phyloP scores from a whole-genome alignment of 2,888 invertebrate species.

The Cantharis rustica region DNA sequence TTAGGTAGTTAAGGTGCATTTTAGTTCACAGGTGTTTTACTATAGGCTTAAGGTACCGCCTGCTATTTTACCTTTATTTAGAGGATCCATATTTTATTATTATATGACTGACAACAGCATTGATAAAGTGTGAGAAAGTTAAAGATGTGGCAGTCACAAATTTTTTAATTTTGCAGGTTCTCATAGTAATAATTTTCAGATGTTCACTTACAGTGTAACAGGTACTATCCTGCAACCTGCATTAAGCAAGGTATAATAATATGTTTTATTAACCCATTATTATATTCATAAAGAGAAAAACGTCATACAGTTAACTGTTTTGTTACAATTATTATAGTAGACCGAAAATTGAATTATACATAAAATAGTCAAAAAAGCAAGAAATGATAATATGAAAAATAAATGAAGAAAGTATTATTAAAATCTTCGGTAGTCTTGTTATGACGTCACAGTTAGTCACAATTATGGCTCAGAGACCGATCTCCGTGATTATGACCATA shows the following conservation, averaged over 20 bases:
- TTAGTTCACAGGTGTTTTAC: slow-evolving; percentile 13
- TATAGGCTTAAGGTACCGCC: slow-evolving; percentile 19
- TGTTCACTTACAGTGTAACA: slow-evolving; percentile 6
- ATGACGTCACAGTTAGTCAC: no score
- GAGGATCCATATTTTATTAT: slow-evolving; percentile 29
- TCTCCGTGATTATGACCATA: no score
- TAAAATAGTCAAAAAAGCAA: no score
- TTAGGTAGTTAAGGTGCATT: slow-evolving; percentile 11
- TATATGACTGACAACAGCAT: slow-evolving; percentile 28
- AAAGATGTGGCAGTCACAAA: slow-evolving; percentile 21
- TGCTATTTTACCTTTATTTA: slow-evolving; percentile 27
- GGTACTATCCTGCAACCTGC: slow-evolving; percentile 9
- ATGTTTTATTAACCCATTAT: neutral
- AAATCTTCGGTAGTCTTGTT: no score
- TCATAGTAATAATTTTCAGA: slow-evolving; percentile 21
- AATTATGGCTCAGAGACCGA: no score
- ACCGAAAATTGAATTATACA: no score
- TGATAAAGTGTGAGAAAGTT: slow-evolving; percentile 30
- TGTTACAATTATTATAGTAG: neutral
- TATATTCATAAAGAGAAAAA: neutral
- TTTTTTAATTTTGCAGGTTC: slow-evolving; percentile 33
- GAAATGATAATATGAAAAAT: no score
- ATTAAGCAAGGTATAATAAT: neutral
- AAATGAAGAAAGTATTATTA: no score
- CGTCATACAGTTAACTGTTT: neutral